A percentile compares a stretch with the other conserved stretches of the same genome.
Evolutionary conservation across 2,113 vertebrate genomes (phyloP).

Genomic region (Anoplopoma fimbria): DNA sequence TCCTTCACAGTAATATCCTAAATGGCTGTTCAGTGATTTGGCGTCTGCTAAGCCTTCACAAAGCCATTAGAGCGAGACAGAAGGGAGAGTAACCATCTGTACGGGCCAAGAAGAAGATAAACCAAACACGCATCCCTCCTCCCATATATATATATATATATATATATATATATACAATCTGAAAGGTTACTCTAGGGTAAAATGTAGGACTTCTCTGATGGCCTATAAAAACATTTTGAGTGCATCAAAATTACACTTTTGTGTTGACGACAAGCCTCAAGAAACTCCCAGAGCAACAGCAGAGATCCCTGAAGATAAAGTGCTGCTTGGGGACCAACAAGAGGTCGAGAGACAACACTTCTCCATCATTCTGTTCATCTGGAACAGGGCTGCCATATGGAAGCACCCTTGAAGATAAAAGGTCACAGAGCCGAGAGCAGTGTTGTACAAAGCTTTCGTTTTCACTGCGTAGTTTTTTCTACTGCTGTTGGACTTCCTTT

Average conservation of each 20-base stretch:
- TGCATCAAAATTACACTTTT: not conserved
- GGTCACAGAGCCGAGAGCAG: not conserved
- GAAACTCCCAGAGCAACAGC: not conserved
- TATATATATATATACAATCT: too few relatives aligned
- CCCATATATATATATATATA: too few relatives aligned
- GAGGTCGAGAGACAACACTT: constrained; percentile 6
- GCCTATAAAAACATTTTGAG: not conserved
- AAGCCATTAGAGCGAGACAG: not conserved
- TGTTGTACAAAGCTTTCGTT: not conserved
- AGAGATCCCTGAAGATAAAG: constrained; percentile 8
- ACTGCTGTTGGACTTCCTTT: not conserved
- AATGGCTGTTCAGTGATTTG: not conserved
- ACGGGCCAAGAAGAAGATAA: not conserved
- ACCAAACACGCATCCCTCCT: not conserved
- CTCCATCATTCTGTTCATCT: constrained; percentile 13
- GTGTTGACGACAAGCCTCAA: not conserved
- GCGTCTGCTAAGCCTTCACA: not conserved
- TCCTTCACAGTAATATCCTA: not conserved
- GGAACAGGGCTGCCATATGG: not conserved
- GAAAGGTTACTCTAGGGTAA: too few relatives aligned
- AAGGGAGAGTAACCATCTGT: not conserved
- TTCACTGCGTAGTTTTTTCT: not conserved
- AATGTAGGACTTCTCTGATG: too few relatives aligned
- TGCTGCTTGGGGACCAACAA: not conserved
- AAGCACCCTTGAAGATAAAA: constrained; percentile 4